Evolutionary conservation across 2,113 vertebrate species (phyloP).

Genomic region (Orientallactaga bullata): DNA sequence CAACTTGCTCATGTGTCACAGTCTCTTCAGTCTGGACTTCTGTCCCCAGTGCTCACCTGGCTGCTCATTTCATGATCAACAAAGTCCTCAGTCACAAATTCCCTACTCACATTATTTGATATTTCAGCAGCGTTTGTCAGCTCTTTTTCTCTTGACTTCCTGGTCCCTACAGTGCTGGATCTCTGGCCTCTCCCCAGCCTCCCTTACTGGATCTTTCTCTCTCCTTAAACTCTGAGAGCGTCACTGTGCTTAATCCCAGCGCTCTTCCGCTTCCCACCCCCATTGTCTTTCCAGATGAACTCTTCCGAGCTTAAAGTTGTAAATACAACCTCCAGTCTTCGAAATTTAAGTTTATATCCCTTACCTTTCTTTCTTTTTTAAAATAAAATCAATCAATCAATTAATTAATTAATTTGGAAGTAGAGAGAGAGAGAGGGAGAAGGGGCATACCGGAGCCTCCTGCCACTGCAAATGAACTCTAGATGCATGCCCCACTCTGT

Average conservation of each 20-base stretch:
- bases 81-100: not conserved
- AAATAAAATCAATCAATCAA: too few species aligned
- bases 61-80: not conserved
- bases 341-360: conserved; percentile 64
- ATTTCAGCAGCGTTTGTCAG: not conserved
- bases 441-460: too few species aligned
- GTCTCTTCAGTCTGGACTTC: not conserved
- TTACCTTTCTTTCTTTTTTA: too few species aligned
- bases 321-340: conserved; percentile 52
- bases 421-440: too few species aligned
- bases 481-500: too few species aligned
- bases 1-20: not conserved
- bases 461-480: too few species aligned
- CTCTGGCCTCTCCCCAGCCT: not conserved
- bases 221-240: not conserved
- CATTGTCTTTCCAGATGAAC: not conserved
- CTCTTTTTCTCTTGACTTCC: not conserved
- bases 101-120: not conserved
- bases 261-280: not conserved
- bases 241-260: not conserved
- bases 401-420: too few species aligned
- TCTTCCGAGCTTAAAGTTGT: conserved; percentile 24
- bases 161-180: not conserved
- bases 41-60: not conserved
- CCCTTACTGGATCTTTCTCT: not conserved